Base-by-base conservation (phyloP, 35 echinoderm and acorn worm genomes). In the Apostichopus japonicus region DNA sequence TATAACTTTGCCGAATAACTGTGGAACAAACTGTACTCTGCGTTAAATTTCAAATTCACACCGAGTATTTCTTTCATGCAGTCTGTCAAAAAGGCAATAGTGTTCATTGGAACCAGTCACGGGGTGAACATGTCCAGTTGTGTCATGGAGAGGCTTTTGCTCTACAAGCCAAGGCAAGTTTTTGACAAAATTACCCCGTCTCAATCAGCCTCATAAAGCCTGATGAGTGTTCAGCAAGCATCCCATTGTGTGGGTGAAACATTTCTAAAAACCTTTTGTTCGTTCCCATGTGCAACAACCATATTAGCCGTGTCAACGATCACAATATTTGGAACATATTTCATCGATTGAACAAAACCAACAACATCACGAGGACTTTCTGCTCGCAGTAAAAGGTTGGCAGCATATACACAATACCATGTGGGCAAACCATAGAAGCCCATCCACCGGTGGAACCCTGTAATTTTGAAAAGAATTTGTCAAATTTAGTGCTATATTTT, bases 221-320 rank as follows among this genome's bases (percentile, higher is more conserved):
- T n/a, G 11, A 8, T 13, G 86, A 16, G 53, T 58, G 44, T 57
- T 19, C 90, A 33, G 1, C 92, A 83, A 86, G 24, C 77, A 61
- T 93, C 8, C 92, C 92, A 86, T 70, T 56, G 58, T 93, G 19
- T 86, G 92, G 92, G 10, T 56, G 8, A 56, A 86, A 93, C 79
- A 93, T 86, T 21, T 62, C 53, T 10, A n/a, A 57, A 84, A 65
- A 27, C 25, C 55, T 14, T 84, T 59, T 59, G 57, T 59, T 86
- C 11, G 57, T 59, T 86, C 11, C 92, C 80, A 72, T 86, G 80
- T 17, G 79, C 24, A 72, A 57, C 92, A 86, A 93, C 78, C 53
- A 93, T 56, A 86, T 93, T 80, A 7, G 79, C 92, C 79, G 86
- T 93, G 77, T 93, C 92, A 5, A 93, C 55, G 15, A 93, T 93